Percentiles rank a stretch among this genome's conserved stretches.
These are phyloP conservation scores for Megathymus violae DNA, from an alignment of 1,140 invertebrate species.

Conservation along the genomic window DNA sequence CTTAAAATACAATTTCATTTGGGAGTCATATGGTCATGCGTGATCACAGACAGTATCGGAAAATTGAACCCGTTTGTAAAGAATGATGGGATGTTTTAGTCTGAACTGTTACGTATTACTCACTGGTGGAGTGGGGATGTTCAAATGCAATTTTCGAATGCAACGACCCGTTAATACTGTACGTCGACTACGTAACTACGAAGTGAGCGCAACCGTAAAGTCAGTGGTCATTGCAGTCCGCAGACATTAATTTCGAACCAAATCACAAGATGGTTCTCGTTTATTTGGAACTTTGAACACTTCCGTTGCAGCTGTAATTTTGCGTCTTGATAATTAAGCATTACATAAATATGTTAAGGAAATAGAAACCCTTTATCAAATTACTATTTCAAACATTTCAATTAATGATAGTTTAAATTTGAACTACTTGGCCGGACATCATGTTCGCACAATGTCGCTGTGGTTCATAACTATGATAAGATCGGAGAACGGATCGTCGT, in stretches of 20 bases:
- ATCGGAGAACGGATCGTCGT: too few relatives aligned
- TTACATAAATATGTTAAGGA: too few relatives aligned
- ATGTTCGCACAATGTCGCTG: too few relatives aligned
- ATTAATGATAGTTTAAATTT: too few relatives aligned
- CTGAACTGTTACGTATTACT: constrained; percentile 48
- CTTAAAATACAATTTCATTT: constrained; percentile 35
- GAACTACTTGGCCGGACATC: too few relatives aligned
- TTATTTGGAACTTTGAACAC: too few relatives aligned
- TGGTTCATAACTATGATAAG: too few relatives aligned
- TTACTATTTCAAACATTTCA: too few relatives aligned
- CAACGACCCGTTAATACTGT: not conserved
- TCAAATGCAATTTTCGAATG: constrained; percentile 17
- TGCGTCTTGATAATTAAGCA: too few relatives aligned
- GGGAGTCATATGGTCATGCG: constrained; percentile 51
- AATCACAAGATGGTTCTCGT: constrained; percentile 2
- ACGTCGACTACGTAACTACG: not conserved
- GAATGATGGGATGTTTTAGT: constrained; percentile 68
- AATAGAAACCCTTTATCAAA: too few relatives aligned
- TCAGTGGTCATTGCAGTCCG: not conserved
- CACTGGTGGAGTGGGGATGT: constrained; percentile 14
- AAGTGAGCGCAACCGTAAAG: not conserved
- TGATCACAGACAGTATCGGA: constrained; percentile 61
- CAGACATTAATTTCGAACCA: not conserved
- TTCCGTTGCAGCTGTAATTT: too few relatives aligned
- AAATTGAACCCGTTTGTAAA: constrained; percentile 70